These are phyloP conservation scores for Oophaga sylvatica DNA, from an alignment of 2,797 vertebrate species.

Conservation along the genomic window DNA sequence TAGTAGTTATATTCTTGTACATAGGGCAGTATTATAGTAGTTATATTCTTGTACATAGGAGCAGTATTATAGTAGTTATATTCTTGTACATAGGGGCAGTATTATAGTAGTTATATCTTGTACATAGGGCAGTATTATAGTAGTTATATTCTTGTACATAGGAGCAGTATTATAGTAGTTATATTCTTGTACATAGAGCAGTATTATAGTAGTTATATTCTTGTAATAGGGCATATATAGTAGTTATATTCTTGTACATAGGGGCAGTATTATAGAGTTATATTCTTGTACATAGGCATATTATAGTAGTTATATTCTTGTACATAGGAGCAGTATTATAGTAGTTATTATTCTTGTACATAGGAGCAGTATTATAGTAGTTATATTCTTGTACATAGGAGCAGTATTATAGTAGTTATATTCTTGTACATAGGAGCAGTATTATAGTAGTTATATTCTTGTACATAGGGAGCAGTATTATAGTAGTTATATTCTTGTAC, in stretches of 20 bases:
- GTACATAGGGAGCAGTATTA: slow-evolving; percentile 1
- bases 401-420: slow-evolving; percentile 1
- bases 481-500: background rate
- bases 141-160: slow-evolving; percentile 1
- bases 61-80: slow-evolving; percentile 1
- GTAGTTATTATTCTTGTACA: background rate
- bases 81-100: slow-evolving; percentile 1
- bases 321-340: background rate
- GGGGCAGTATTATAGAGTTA: background rate
- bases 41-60: background rate
- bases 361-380: background rate
- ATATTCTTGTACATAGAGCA: slow-evolving; percentile 3
- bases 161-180: background rate
- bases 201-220: slow-evolving; percentile 4
- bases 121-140: background rate
- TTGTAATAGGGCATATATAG: background rate
- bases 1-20: background rate
- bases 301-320: slow-evolving; percentile 1
- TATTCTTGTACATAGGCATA: slow-evolving; percentile 7
- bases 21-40: background rate
- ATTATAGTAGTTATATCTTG: background rate
- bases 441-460: background rate
- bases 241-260: slow-evolving; percentile 1
- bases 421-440: background rate
- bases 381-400: background rate